Base-by-base conservation (phyloP, 2,888 invertebrate species). In the Callyntrura sp. region DNA sequence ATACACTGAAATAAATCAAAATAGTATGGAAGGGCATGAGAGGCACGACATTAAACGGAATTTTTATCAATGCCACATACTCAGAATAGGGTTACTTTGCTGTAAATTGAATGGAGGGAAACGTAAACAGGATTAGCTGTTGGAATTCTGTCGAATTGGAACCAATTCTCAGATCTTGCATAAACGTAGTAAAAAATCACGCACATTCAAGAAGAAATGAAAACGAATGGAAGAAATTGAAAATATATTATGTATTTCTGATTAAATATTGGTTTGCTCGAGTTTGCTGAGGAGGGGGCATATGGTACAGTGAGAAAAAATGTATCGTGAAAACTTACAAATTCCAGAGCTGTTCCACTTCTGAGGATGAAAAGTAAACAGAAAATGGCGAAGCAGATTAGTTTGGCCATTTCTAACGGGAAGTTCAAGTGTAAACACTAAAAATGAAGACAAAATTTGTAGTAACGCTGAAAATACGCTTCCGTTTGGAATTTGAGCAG, bases 1-100 rank as follows among this genome's bases (percentile, higher is more conserved):
- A 91, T 91, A 65, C 91, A 91, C 91, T 91, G 76, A 90, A 68
- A 82, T 55, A 79, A 60, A 65, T 79, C 48, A 83, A 25, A n/a
- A 17, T 83, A 28, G 51, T n/a, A 60, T 65, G 45, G 65, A 51
- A 23, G 43, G 20, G 35, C 28, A 57, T 62, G 14, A 62, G 25
- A 62, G 57, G 35, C 11, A 68, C 3, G 35, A 68, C n/a, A 68
- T 35, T 43, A 35, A 68, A 68, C 17, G 43, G n/a, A 68, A 68
- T 0, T 35, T 43, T 43, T 62, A 11, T 57, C 12, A n/a, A 45
- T 65, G 43, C 82, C n/a, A n/a, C n/a, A n/a, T n/a, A n/a, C n/a
- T n/a, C n/a, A n/a, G n/a, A n/a, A n/a, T n/a, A n/a, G n/a, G n/a
- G 65, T 62, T 23, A n/a, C 35, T 35, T 68, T 35, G n/a, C n/a